Evolutionary conservation across 2,797 vertebrate genomes (phyloP), one percentile per base, ranked within the genome.

Genomic region (Poeciliopsis infans): DNA sequence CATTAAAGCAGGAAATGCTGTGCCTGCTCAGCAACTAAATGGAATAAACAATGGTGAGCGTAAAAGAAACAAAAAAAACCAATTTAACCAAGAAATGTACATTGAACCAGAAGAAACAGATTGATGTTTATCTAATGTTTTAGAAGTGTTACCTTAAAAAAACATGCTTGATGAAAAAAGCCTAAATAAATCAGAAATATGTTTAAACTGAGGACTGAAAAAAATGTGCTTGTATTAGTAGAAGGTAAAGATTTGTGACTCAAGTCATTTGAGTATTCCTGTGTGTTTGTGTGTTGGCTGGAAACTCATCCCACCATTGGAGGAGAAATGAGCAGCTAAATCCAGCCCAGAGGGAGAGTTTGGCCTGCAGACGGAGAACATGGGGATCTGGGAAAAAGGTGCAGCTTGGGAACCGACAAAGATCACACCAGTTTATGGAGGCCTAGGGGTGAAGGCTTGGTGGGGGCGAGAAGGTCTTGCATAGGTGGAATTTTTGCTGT

Each of bases 271-370:
- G 79, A 45, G 39, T 57, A 78, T 79, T 81, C 85, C 77, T 59
- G 66, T 7, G 47, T 75, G 51, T 75, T 81, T 78, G 82, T 36
- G 69, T 86, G 76, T 78, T 75, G 57, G 70, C 18, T 36, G 18
- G 74, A 89, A 86, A 86, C 79, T 75, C 80, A 66, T 86, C 51
- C 16, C 16, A 79, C 80, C 57, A 85, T 84, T 84, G 81, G 81
- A 75, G 83, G 80, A 77, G 89, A 88, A 92, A 89, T 81, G 85
- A 91, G 91, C 88, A 89, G 86, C 86, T 83, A 86, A 85, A 91
- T 85, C 86, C 85, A 72, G 84, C 87, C 90, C 85, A 88, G 82
- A 84, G 89, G 86, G 87, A 88, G 55, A 89, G 86, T 78, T 84
- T 83, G 88, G 91, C 87, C 91, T 89, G 85, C 83, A 84, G 81